A percentile compares a stretch with the other conserved stretches of the same genome.
Conservation (phyloP, 1,140 invertebrate genomes). For the Potamilus streckersoni region DNA sequence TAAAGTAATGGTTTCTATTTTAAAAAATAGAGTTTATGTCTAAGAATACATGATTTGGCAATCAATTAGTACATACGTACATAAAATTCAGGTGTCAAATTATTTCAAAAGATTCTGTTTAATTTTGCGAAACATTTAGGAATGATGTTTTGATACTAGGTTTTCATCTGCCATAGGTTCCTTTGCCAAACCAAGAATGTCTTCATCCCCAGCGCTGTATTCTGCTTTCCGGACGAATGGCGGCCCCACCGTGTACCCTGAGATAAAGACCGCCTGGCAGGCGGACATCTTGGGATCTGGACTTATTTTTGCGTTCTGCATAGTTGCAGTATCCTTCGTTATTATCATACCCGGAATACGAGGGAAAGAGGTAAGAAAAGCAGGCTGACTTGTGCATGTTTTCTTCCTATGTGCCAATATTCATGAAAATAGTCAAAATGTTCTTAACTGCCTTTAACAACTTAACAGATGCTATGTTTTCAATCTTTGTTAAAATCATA, state of each 20-base stretch:
- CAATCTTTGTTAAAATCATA: no score
- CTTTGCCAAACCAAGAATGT: slow-evolving; percentile 66
- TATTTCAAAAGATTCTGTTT: no score
- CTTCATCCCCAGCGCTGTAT: not conserved
- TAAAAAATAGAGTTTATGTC: no score
- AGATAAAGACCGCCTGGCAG: slow-evolving; percentile 92
- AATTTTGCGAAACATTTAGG: no score
- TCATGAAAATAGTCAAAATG: no score
- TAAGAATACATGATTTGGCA: no score
- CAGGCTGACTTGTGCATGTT: not conserved
- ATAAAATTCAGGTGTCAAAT: no score
- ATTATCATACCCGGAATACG: slow-evolving; percentile 94
- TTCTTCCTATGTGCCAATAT: no score
- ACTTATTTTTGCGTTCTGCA: slow-evolving; percentile 88
- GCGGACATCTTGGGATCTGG: slow-evolving; percentile 85
- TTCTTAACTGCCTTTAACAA: not conserved
- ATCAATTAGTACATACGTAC: slow-evolving; percentile 3
- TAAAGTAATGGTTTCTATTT: no score
- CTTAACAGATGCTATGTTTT: no score
- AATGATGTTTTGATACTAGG: no score
- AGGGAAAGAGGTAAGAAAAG: slow-evolving; percentile 82
- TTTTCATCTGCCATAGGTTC: no score
- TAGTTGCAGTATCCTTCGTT: slow-evolving; percentile 84
- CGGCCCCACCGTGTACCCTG: slow-evolving; percentile 91
- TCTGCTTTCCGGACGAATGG: slow-evolving; percentile 83